Percentiles rank a stretch among this genome's conserved stretches.
Evolutionary conservation across 2,797 vertebrate genomes (phyloP).

Genomic region (Cottoperca gobio): DNA sequence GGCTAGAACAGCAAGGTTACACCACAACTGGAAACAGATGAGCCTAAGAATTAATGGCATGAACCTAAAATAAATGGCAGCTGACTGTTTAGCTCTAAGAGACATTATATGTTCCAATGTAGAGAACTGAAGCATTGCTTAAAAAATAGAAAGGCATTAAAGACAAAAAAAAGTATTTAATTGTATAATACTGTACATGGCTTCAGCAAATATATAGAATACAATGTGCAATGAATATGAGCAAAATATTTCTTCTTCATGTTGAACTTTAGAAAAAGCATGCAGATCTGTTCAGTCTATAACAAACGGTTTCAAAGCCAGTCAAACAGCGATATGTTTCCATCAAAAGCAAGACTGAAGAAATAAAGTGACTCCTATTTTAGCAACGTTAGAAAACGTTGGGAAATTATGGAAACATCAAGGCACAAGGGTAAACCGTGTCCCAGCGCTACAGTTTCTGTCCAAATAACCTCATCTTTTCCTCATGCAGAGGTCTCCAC

Average conservation of each 20-base stretch:
- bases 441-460: conserved; percentile 18
- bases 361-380: conserved; percentile 41
- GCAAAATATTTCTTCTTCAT: conserved; percentile 55
- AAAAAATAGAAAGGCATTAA: conserved; percentile 22
- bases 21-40: conserved; percentile 66
- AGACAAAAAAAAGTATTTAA: conserved; percentile 37
- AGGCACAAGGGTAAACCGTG: conserved; percentile 60
- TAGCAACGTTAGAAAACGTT: neutral
- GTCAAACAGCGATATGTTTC: neutral
- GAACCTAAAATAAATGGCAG: conserved; percentile 36
- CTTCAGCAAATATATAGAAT: conserved; percentile 55
- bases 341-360: conserved; percentile 31
- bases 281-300: conserved; percentile 38
- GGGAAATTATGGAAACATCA: conserved; percentile 31
- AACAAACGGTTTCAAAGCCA: conserved; percentile 18
- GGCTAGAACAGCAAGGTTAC: conserved; percentile 60
- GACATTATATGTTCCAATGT: neutral
- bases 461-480: conserved; percentile 1
- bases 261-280: conserved; percentile 46
- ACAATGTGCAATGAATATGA: conserved; percentile 48
- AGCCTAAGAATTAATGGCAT: conserved; percentile 47
- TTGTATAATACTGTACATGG: conserved; percentile 68
- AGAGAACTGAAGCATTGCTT: neutral
- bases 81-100: conserved; percentile 19
- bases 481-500: neutral